Percentiles rank a stretch among this genome's conserved stretches.
phyloP scores from a whole-genome alignment of 2,797 vertebrate species.

The Vultur gryphus region DNA sequence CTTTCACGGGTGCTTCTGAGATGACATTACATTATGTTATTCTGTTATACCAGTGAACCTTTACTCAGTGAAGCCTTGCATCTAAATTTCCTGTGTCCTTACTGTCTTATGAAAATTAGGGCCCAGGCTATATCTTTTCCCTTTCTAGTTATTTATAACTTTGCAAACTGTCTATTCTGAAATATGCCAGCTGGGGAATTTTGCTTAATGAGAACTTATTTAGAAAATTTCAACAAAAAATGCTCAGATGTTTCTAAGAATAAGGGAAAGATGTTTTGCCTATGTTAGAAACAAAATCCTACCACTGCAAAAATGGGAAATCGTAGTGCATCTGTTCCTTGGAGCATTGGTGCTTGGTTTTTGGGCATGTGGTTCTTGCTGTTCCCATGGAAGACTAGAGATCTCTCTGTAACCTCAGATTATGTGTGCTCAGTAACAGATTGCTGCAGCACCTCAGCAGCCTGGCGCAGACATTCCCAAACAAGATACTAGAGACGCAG shows the following conservation, averaged over 20 bases:
- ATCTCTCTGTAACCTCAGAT: background rate
- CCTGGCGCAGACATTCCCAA: background rate
- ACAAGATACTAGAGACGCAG: rapidly evolving
- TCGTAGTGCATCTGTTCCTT: background rate
- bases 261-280: background rate
- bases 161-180: background rate
- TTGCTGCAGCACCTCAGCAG: background rate
- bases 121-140: background rate
- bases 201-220: background rate
- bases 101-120: background rate
- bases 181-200: background rate
- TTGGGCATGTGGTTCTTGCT: background rate
- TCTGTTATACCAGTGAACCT: background rate
- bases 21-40: background rate
- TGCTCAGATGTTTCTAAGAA: background rate
- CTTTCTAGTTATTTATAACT: background rate
- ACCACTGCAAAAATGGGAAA: background rate
- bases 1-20: background rate
- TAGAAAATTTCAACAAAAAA: background rate
- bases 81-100: background rate
- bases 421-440: background rate
- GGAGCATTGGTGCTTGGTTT: background rate
- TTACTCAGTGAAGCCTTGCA: background rate
- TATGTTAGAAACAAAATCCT: background rate
- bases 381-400: background rate